Percentiles rank a stretch among this genome's conserved stretches.
phyloP scores from a whole-genome alignment of 2,888 invertebrate species.

The Oxytorus armatus region DNA sequence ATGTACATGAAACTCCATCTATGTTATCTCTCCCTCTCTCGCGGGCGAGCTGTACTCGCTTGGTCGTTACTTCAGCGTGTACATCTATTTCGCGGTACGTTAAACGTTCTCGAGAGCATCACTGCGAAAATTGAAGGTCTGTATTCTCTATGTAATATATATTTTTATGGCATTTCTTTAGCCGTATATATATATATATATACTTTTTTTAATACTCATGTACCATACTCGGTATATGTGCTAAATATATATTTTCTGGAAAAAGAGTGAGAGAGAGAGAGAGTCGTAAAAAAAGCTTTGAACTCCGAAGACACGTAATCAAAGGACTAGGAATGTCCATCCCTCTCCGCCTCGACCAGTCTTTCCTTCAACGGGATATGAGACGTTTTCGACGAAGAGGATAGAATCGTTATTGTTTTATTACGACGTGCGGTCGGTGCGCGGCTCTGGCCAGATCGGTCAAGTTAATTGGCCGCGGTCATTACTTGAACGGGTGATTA shows the following conservation, averaged over 20 bases:
- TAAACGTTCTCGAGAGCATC: conserved; percentile 44
- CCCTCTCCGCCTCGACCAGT: no score
- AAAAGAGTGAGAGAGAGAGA: background rate
- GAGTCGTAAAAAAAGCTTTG: conserved; percentile 44
- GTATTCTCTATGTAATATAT: background rate
- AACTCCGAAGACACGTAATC: conserved; percentile 34
- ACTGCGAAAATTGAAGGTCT: conserved; percentile 6
- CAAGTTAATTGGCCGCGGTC: no score
- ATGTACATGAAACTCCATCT: background rate
- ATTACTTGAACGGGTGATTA: no score
- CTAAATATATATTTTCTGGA: conserved; percentile 14
- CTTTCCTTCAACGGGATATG: background rate
- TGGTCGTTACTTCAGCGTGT: background rate
- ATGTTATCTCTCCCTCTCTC: background rate
- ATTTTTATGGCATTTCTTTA: background rate
- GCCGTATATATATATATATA: background rate
- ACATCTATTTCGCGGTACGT: conserved; percentile 57
- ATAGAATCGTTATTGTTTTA: background rate
- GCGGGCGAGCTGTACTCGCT: conserved; percentile 18
- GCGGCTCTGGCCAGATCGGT: no score
- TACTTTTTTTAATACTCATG: background rate
- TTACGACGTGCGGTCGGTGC: no score
- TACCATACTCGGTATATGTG: conserved; percentile 4
- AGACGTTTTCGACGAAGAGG: no score
- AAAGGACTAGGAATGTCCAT: conserved; percentile 27